phyloP scores from a whole-genome alignment of 2,797 vertebrate species.

The Graptemys geographica region DNA sequence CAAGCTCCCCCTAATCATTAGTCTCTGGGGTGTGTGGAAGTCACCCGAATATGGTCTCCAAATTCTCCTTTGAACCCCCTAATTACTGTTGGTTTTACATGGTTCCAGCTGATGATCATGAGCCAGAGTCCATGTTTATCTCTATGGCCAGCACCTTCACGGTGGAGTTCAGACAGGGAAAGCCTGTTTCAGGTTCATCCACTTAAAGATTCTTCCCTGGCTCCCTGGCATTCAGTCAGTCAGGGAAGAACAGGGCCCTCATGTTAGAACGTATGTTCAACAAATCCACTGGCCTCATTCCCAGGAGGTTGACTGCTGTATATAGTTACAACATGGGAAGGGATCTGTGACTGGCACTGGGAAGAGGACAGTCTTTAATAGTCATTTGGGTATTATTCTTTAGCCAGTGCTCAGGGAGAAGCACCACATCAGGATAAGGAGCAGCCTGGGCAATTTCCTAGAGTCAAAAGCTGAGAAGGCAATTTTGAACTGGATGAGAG shows the following conservation, averaged over 20 bases:
- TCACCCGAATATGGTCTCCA: not conserved
- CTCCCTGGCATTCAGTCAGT: not conserved
- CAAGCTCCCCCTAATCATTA: not conserved
- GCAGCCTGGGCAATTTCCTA: not conserved
- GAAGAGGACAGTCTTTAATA: not conserved
- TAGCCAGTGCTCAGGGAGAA: not conserved
- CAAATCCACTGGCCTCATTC: not conserved
- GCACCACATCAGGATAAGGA: not conserved
- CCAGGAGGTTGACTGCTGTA: not conserved
- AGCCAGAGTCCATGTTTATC: not conserved
- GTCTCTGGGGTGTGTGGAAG: not conserved
- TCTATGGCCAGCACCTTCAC: not conserved
- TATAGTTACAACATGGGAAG: not conserved
- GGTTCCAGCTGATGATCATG: not conserved
- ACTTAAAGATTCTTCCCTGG: not conserved
- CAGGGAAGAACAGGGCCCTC: no score
- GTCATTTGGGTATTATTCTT: not conserved
- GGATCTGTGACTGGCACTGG: not conserved
- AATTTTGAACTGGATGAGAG: not conserved
- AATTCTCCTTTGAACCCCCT: not conserved
- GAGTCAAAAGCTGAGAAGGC: not conserved
- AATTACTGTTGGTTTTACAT: not conserved
- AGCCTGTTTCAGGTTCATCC: not conserved
- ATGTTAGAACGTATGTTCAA: no score
- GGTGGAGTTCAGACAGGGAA: not conserved